phyloP scores from a whole-genome alignment of 2,113 vertebrate species.

The Fregetta grallaria region DNA sequence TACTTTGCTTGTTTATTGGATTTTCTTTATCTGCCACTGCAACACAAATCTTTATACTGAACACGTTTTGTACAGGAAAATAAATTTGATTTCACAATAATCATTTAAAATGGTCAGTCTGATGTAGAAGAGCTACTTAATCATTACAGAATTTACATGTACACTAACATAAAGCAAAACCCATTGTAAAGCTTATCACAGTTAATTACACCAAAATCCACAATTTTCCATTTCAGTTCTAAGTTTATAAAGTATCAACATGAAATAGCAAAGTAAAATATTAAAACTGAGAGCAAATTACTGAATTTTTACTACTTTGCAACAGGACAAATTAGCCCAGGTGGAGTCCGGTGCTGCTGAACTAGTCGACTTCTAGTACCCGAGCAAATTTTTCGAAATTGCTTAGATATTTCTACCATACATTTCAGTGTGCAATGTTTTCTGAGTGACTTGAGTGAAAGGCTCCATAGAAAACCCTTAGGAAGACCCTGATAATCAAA shows the following conservation, averaged over 20 bases:
- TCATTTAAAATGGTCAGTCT: background rate
- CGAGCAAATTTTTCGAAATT: background rate
- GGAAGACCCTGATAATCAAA: background rate
- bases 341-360: background rate
- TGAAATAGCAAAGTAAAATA: background rate
- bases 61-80: background rate
- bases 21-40: background rate
- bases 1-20: background rate
- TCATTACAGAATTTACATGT: background rate
- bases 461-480: background rate
- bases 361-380: background rate
- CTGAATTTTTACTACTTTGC: background rate
- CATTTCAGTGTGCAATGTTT: background rate
- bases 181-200: background rate
- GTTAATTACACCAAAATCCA: background rate
- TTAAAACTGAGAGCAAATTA: background rate
- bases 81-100: background rate
- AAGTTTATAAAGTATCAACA: background rate
- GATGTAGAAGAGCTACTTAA: background rate
- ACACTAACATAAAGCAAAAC: background rate
- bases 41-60: background rate
- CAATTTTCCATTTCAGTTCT: background rate
- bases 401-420: background rate
- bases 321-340: background rate
- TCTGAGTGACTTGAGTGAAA: background rate